Percentiles rank a stretch among this genome's conserved stretches.
Evolutionary conservation across 30 jellyfish, hydroid and myxozoan genomes (phyloP).

Genomic region (Pelagia noctiluca): DNA sequence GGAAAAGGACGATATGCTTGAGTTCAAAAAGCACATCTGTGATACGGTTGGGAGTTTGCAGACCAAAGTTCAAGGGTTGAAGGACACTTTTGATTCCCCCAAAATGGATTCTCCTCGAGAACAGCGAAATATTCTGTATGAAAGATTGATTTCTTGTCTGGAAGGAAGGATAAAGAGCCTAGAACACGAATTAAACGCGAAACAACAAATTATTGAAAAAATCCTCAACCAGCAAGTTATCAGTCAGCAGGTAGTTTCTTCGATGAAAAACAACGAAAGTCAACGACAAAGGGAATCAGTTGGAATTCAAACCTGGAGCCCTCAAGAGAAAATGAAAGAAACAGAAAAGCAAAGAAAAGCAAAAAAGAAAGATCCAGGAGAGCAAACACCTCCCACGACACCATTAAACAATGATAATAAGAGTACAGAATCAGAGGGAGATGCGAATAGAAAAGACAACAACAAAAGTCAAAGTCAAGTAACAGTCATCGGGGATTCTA

Average conservation of each 20-base stretch:
- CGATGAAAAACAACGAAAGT: neutral
- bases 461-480: no score
- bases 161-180: no score
- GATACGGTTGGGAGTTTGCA: conserved; percentile 2
- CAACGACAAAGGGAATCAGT: conserved; percentile 11
- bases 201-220: conserved; percentile 20
- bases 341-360: neutral
- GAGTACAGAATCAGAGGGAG: no score
- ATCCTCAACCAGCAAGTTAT: conserved; percentile 14
- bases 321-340: conserved; percentile 24
- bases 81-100: conserved; percentile 7
- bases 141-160: conserved; percentile 7
- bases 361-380: no score
- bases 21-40: conserved; percentile 18
- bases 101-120: conserved; percentile 14
- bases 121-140: conserved; percentile 10
- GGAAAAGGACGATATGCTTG: neutral
- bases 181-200: conserved; percentile 1
- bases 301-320: neutral
- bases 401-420: no score
- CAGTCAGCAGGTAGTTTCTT: conserved; percentile 19
- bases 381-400: no score
- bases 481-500: neutral
- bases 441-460: no score
- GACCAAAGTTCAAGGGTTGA: conserved; percentile 9